phyloP scores from a whole-genome alignment of 2,888 invertebrate species.

The Netelia virgata region DNA sequence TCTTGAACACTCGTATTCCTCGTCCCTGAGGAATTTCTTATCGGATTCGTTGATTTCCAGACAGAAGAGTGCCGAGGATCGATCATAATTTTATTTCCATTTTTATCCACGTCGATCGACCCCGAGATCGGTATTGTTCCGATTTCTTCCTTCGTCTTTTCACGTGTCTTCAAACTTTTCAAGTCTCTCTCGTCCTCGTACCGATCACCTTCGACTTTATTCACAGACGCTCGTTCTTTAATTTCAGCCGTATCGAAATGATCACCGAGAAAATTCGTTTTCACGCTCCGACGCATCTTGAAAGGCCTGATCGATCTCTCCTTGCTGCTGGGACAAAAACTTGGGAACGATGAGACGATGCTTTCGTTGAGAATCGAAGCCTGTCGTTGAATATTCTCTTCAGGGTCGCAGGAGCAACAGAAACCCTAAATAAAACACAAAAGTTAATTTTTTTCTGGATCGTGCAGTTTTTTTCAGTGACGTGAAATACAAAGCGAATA shows the following conservation, averaged over 20 bases:
- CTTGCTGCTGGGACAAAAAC: constrained; percentile 43
- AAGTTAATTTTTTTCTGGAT: not conserved
- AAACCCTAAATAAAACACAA: constrained; percentile 81
- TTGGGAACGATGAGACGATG: constrained; percentile 33
- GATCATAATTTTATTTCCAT: not conserved
- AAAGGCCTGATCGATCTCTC: constrained; percentile 43
- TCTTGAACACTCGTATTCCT: constrained; percentile 3
- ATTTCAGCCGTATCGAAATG: constrained; percentile 12
- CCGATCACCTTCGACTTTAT: not conserved
- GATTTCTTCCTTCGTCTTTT: not conserved
- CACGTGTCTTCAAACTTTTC: constrained; percentile 45
- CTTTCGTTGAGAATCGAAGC: constrained; percentile 64
- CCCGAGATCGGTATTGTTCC: not conserved
- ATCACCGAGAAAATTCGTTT: constrained; percentile 24
- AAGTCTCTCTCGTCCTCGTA: constrained; percentile 51
- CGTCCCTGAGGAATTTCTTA: not conserved
- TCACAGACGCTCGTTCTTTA: constrained; percentile 1
- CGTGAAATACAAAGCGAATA: not conserved
- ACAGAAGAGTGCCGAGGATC: not conserved
- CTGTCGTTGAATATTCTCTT: constrained; percentile 77
- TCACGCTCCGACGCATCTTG: constrained; percentile 48
- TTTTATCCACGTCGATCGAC: not conserved
- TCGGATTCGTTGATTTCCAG: not conserved
- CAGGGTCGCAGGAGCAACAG: constrained; percentile 85
- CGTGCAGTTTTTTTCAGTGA: not conserved